Conservation (phyloP, 2,113 vertebrate species). For the Crypturellus undulatus region DNA sequence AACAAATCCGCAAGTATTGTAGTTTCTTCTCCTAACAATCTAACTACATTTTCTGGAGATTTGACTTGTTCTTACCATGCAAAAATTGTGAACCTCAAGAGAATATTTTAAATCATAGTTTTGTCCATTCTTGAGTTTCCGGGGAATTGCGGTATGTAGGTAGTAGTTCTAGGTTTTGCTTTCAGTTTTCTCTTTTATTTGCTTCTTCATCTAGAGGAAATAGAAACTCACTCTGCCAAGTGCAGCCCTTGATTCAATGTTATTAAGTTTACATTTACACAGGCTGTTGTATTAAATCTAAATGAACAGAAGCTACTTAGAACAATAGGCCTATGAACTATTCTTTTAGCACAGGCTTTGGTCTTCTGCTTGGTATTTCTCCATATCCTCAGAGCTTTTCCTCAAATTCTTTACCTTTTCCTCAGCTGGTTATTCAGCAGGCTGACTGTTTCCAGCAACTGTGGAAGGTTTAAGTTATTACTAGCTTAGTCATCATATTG, state of each 20-base stretch:
- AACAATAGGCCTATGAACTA: slow-evolving; percentile 31
- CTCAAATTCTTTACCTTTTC: slow-evolving; percentile 57
- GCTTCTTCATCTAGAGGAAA: slow-evolving; percentile 44
- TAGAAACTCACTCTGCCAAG: slow-evolving; percentile 56
- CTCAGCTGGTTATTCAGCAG: background rate
- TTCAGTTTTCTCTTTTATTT: slow-evolving; percentile 35
- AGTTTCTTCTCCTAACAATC: background rate
- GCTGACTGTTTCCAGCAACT: background rate
- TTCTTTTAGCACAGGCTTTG: slow-evolving; percentile 2
- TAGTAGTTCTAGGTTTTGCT: background rate
- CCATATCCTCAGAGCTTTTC: background rate
- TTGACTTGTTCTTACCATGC: background rate
- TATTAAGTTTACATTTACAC: slow-evolving; percentile 14
- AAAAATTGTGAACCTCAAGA: background rate
- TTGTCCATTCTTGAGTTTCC: background rate
- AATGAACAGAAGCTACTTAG: slow-evolving; percentile 39
- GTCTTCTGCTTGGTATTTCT: background rate
- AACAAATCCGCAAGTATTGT: background rate
- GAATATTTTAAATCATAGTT: background rate
- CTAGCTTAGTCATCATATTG: background rate
- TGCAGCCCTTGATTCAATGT: background rate
- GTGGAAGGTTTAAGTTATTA: background rate
- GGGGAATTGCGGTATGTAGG: background rate
- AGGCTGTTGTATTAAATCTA: background rate
- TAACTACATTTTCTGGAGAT: background rate